These are phyloP conservation scores for Mimachlamys varia DNA, from an alignment of 2,888 invertebrate species.

Conservation along the genomic window DNA sequence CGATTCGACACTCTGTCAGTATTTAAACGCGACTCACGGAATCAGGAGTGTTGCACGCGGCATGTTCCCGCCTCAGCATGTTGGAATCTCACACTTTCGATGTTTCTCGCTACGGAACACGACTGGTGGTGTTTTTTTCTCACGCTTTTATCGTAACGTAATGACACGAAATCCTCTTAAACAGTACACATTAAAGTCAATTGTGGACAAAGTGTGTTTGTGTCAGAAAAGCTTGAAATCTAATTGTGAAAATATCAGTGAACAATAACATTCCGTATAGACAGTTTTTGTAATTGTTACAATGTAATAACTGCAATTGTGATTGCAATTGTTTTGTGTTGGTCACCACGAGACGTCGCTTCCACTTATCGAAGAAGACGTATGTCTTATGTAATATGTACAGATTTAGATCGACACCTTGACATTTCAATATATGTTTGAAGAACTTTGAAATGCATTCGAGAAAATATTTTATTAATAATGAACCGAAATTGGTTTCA, in stretches of 20 bases:
- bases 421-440: too few relatives aligned
- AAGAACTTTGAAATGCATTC: too few relatives aligned
- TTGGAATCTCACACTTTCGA: neutral
- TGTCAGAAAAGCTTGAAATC: neutral
- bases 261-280: neutral
- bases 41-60: neutral
- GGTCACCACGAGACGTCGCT: too few relatives aligned
- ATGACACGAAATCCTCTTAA: neutral
- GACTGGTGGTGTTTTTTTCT: neutral
- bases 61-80: neutral
- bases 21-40: neutral
- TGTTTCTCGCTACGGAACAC: neutral
- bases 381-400: neutral
- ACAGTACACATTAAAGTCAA: neutral
- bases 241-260: neutral
- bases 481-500: too few relatives aligned
- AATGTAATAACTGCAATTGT: too few relatives aligned
- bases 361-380: neutral
- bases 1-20: conserved; percentile 4
- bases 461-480: too few relatives aligned
- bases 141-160: neutral
- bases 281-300: too few relatives aligned
- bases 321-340: too few relatives aligned
- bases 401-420: neutral
- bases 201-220: neutral